These are phyloP conservation scores for Muscicapa comitata DNA, from an alignment of 2,797 vertebrate genomes.

Conservation along the genomic window DNA sequence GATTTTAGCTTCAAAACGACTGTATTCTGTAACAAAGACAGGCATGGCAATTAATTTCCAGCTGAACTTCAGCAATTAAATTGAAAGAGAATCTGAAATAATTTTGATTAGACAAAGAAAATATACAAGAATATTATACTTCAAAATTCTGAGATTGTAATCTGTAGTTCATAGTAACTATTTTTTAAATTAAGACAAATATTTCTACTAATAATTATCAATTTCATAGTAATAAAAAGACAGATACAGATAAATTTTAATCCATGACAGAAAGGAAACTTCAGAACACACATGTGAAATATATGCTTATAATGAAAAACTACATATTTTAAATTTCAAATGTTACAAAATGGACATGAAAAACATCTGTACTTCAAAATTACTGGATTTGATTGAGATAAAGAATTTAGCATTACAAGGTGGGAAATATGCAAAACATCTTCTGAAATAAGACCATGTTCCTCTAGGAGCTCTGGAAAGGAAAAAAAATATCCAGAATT, in stretches of 20 bases:
- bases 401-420: background rate
- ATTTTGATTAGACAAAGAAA: background rate
- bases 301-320: background rate
- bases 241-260: background rate
- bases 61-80: background rate
- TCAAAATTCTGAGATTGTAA: background rate
- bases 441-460: background rate
- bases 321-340: background rate
- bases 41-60: background rate
- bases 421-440: background rate
- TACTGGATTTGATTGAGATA: background rate
- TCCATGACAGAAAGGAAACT: background rate
- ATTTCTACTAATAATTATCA: background rate
- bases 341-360: background rate
- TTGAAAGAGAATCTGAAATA: background rate
- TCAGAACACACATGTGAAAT: background rate
- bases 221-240: background rate
- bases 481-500: background rate
- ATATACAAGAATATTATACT: background rate
- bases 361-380: background rate
- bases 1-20: constrained; percentile 96
- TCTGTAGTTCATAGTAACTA: background rate
- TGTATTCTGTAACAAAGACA: constrained; percentile 83
- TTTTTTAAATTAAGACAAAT: background rate
- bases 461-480: background rate